Evolutionary conservation across 2,113 vertebrate species (phyloP).

Genomic region (Leuciscus idus): DNA sequence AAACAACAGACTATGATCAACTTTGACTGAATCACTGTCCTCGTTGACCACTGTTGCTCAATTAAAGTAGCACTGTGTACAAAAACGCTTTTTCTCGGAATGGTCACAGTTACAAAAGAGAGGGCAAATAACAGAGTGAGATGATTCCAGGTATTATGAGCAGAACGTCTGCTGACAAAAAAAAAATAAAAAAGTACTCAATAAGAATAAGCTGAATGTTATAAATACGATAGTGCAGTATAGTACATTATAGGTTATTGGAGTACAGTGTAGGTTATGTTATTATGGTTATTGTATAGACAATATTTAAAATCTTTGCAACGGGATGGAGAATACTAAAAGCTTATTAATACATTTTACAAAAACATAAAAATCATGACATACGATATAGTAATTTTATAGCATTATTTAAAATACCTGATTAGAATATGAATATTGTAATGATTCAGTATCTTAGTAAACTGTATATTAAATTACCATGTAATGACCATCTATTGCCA

Average conservation of each 20-base stretch:
- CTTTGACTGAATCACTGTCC: neutral
- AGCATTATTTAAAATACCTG: neutral
- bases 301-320: neutral
- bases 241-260: neutral
- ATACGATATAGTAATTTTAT: neutral
- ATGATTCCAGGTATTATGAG: neutral
- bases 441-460: neutral
- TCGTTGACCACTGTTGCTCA: neutral
- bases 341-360: too few relatives aligned
- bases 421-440: neutral
- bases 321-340: neutral
- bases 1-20: neutral
- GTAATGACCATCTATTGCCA: neutral
- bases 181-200: neutral
- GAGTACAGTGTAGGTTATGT: neutral
- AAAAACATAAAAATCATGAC: too few relatives aligned
- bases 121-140: conserved; percentile 41
- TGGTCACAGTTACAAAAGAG: neutral
- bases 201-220: neutral
- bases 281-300: neutral
- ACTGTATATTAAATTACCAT: neutral
- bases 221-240: neutral
- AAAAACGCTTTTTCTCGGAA: neutral
- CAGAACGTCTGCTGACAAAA: neutral
- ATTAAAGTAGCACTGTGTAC: neutral